Base-by-base conservation (phyloP, 2,113 vertebrate genomes). In the Patagioenas fasciata region DNA sequence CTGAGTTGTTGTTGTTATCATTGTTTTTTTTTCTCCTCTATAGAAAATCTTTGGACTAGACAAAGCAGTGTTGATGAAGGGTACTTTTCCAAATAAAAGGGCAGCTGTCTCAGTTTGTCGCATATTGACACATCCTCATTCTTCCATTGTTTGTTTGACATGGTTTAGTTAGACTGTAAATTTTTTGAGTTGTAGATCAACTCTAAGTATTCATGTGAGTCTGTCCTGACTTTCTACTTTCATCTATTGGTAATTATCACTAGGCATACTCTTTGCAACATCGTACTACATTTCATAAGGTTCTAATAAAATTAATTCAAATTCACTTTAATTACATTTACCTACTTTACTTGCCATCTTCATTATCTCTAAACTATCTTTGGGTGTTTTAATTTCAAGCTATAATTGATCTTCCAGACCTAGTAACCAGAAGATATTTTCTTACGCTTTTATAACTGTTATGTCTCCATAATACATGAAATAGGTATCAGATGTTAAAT, bases 1-100 rank as follows among this genome's bases (percentile, higher is more conserved):
- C 6, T 21, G 23, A 79, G 2, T 1, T 15, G 36, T 29, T 47
- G 44, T 53, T 23, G 73, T 1, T 11, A 1, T 1, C 11, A 29
- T 29, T 47, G 44, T 53, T 20, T 69, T 1, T 15, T 12, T 23
- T 60, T 31, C 32, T 26, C 18, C 38, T 44, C 15, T 15, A 14
- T 53, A 8, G 11, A 2, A 7, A 42, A 18, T 11, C 42, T 71
- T 20, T 9, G 5, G 11, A 10, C 9, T 50, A 38, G 5, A 58
- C 18, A 25, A 28, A 85, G 19, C 1, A 36, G 9, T 89, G 71
- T 66, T 26, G 58, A 24, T 20, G 7, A 84, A 60, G 5, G 3
- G 3, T 40, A 6, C 2, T 32, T 80, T 88, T 78, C 20, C 44
- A 60, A 85, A 77, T 9, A 7, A 44, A 53, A 9, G 3, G 4